These are phyloP conservation scores for Onychomys arenicola DNA, from an alignment of 2,797 vertebrate genomes.

Conservation along the genomic window DNA sequence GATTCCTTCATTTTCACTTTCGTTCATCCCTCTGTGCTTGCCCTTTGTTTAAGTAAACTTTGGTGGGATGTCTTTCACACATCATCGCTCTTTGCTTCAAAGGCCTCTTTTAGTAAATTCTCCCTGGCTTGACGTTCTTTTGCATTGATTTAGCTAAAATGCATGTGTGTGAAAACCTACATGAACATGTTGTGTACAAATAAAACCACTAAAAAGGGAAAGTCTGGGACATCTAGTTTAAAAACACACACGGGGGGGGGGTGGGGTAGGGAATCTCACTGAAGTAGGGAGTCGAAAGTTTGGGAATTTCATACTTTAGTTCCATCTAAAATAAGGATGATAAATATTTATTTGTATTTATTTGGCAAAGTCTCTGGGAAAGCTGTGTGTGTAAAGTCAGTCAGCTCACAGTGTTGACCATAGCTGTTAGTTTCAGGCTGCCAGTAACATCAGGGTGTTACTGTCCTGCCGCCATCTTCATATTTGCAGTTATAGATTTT, in stretches of 20 bases:
- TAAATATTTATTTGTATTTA: conserved; percentile 47
- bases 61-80: conserved; percentile 87
- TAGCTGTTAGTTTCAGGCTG: not conserved
- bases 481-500: not conserved
- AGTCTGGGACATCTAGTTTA: conserved; percentile 49
- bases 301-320: conserved; percentile 34
- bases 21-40: conserved; percentile 76
- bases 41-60: conserved; percentile 88
- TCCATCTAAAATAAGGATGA: not conserved
- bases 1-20: conserved; percentile 86
- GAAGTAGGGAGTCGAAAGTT: conserved; percentile 9
- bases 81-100: conserved; percentile 88
- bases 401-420: not conserved
- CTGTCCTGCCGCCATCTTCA: not conserved
- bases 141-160: conserved; percentile 86
- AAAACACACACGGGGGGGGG: not conserved
- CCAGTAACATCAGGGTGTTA: not conserved
- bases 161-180: conserved; percentile 4
- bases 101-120: conserved; percentile 88
- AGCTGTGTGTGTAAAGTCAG: not conserved
- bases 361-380: conserved; percentile 5
- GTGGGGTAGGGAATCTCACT: not conserved
- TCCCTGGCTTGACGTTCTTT: conserved; percentile 86
- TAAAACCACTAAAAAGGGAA: conserved; percentile 58
- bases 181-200: conserved; percentile 58